A percentile compares a stretch with the other conserved stretches of the same genome.
Conservation (phyloP, 2,888 invertebrate genomes). For the Acrobasis repandana region DNA sequence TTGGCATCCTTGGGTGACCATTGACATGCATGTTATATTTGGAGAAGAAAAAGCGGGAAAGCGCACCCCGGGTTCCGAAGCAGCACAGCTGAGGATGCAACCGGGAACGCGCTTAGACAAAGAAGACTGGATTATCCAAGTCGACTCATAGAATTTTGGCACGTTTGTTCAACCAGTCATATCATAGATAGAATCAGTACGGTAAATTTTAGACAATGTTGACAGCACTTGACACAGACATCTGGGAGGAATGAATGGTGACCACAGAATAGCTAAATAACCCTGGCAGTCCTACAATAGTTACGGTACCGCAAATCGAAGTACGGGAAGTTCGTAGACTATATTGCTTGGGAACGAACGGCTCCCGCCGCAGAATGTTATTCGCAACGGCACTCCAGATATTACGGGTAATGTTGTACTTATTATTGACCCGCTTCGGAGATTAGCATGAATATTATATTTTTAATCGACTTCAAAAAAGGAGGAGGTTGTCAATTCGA, state of each 20-base stretch:
- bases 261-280: constrained; percentile 17
- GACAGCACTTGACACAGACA: constrained; percentile 6
- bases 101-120: too few species aligned
- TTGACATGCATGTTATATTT: too few species aligned
- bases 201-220: not conserved
- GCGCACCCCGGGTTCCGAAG: too few species aligned
- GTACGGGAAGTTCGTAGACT: constrained; percentile 6
- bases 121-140: too few species aligned
- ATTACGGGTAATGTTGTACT: constrained; percentile 9
- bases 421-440: constrained; percentile 1
- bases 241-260: not conserved
- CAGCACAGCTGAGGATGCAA: too few species aligned
- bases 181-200: too few species aligned
- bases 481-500: too few species aligned
- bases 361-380: constrained; percentile 14
- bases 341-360: not conserved
- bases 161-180: too few species aligned
- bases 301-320: constrained; percentile 13
- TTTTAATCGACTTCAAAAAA: too few species aligned
- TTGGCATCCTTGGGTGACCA: too few species aligned
- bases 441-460: not conserved
- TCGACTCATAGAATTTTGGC: too few species aligned
- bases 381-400: constrained; percentile 12
- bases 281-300: constrained; percentile 7
- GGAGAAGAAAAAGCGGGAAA: too few species aligned